Evolutionary conservation across 2,888 invertebrate species (phyloP), one percentile per base, ranked within the genome.

Genomic region (Crocallis elinguaria): DNA sequence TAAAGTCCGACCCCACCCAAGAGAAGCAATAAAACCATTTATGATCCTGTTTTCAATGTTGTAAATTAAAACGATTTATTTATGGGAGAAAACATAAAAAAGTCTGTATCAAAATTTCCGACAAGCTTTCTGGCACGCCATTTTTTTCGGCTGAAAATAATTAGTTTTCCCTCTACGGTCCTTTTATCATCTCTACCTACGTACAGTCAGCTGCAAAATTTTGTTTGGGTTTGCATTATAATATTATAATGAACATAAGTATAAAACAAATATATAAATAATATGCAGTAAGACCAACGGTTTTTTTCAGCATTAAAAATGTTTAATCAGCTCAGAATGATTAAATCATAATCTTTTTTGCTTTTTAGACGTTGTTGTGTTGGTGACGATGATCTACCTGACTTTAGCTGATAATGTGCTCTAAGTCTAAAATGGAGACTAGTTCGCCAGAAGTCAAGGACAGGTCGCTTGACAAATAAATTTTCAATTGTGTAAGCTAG

Each of bases 151-250:
- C 49, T 14, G 41, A 45, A 54, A 64, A 62, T 73, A 72, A 73
- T 73, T 70, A 74, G 67, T 69, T 69, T 63, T 62, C 55, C 65
- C 67, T n/a, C n/a, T 32, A 35, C 55, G 56, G 61, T 51, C 54
- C 45, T 64, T 62, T 67, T 66, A 60, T 60, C 55, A 52, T 46
- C 9, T n/a, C 39, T 32, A 42, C n/a, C 23, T 37, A 17, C 17
- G 60, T 48, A 58, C 46, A 52, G 56, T 50, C 49, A 52, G 35
- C 51, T 45, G 49, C 7, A 32, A n/a, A 54, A 50, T 25, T 32
- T 36, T 16, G 17, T 48, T 43, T n/a, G n/a, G n/a, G 33, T 27
- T n/a, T 2, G 8, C 25, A 9, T 9, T n/a, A n/a, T n/a, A n/a
- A n/a, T n/a, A n/a, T n/a, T n/a, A n/a, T n/a, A n/a, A n/a, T n/a